Conservation (phyloP, 1,140 invertebrate genomes). For the Panonychus citri region DNA sequence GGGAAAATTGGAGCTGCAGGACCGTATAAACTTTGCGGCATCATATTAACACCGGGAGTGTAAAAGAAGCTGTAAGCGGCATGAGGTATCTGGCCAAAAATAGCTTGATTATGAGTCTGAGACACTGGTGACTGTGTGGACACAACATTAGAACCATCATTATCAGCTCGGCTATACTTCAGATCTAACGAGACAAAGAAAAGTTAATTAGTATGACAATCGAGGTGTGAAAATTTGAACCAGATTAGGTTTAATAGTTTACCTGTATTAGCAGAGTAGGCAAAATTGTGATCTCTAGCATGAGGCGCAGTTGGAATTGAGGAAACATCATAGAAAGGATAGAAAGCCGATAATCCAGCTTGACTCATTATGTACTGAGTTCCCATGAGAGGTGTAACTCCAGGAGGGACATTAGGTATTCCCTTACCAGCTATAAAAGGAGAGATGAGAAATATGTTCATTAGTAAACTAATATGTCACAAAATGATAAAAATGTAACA, state of each 20-base stretch:
- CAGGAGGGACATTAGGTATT: background rate
- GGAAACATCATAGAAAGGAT: slow-evolving; percentile 1
- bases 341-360: background rate
- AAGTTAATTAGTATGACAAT: background rate
- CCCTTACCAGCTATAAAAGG: background rate
- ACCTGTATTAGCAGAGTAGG: background rate
- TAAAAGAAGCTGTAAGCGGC: background rate
- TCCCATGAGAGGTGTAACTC: background rate
- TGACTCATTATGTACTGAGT: slow-evolving; percentile 4
- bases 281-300: background rate
- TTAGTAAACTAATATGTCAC: background rate
- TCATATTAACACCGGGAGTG: slow-evolving; percentile 2
- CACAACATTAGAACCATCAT: background rate
- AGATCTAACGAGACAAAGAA: background rate
- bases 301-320: background rate
- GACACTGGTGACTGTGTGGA: slow-evolving; percentile 2
- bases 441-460: background rate
- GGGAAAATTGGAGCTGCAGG: background rate
- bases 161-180: slow-evolving; percentile 1
- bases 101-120: background rate
- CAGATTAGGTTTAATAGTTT: background rate
- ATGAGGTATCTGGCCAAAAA: background rate
- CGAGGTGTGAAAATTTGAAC: background rate
- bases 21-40: slow-evolving; percentile 1
- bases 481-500: background rate